These are phyloP conservation scores for Taenaris catops DNA, from an alignment of 2,888 invertebrate species.

Conservation along the genomic window DNA sequence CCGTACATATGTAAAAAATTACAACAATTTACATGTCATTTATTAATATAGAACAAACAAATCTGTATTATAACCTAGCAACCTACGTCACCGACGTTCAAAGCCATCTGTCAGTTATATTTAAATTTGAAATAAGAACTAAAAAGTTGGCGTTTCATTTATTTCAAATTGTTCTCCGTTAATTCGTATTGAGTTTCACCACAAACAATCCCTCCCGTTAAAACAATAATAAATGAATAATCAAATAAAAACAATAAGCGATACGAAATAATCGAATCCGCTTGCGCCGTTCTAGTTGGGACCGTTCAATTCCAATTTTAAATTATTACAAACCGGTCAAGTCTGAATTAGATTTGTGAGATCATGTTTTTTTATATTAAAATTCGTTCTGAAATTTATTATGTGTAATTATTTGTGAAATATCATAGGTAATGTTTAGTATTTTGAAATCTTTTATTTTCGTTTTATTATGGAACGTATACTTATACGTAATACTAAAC, in stretches of 20 bases:
- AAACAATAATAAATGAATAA: slow-evolving; percentile 42
- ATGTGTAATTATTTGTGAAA: too few relatives aligned
- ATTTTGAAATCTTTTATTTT: too few relatives aligned
- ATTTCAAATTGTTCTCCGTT: slow-evolving; percentile 52
- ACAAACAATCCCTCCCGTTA: slow-evolving; percentile 35
- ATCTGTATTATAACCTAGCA: too few relatives aligned
- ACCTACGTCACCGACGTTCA: slow-evolving; percentile 3
- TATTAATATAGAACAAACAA: too few relatives aligned
- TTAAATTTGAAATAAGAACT: slow-evolving; percentile 16
- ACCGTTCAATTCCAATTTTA: slow-evolving; percentile 36
- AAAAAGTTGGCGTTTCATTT: slow-evolving; percentile 34
- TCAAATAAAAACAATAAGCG: slow-evolving; percentile 20
- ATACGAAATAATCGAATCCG: slow-evolving; percentile 25
- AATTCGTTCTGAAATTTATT: too few relatives aligned
- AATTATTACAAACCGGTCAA: slow-evolving; percentile 29
- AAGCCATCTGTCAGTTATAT: slow-evolving; percentile 6
- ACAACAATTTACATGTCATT: too few relatives aligned
- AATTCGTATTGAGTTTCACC: slow-evolving; percentile 76
- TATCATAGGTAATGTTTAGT: too few relatives aligned
- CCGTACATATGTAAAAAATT: too few relatives aligned
- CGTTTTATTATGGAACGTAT: too few relatives aligned
- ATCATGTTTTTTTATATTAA: too few relatives aligned
- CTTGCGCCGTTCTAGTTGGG: slow-evolving; percentile 43
- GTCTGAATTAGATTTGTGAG: slow-evolving; percentile 14
- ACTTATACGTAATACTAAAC: too few relatives aligned